Conservation (phyloP, 2,888 invertebrate species). For the Sussaba pulchella region DNA sequence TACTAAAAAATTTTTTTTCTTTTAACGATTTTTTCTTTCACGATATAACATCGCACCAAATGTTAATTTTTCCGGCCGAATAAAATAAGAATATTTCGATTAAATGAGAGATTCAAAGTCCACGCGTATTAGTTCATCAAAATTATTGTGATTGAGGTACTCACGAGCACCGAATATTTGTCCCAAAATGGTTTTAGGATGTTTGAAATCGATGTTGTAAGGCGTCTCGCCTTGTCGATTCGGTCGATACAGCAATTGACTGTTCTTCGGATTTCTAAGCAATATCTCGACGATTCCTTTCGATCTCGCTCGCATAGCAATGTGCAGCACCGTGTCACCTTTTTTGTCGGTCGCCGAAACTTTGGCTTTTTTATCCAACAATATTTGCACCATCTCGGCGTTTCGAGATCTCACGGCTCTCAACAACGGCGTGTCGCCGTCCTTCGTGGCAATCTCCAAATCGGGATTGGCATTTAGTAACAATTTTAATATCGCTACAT, state of each 20-base stretch:
- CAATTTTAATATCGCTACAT: constrained; percentile 92
- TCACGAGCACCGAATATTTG: constrained; percentile 97
- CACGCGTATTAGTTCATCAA: too few relatives aligned
- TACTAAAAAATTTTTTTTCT: too few relatives aligned
- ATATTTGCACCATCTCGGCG: constrained; percentile 94
- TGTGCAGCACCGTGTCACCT: constrained; percentile 98
- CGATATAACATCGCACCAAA: too few relatives aligned
- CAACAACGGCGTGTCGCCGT: constrained; percentile 96
- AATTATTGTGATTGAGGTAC: constrained; percentile 73
- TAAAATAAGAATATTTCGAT: too few relatives aligned
- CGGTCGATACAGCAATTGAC: constrained; percentile 96
- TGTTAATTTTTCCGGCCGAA: too few relatives aligned
- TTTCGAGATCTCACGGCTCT: constrained; percentile 96
- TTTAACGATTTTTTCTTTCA: too few relatives aligned
- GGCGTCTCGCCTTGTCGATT: constrained; percentile 98
- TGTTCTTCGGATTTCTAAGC: constrained; percentile 97
- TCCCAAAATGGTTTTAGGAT: constrained; percentile 97
- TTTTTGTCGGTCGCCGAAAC: constrained; percentile 95
- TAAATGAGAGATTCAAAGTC: too few relatives aligned
- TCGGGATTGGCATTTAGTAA: constrained; percentile 96
- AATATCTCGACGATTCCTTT: constrained; percentile 97
- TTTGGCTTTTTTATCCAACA: constrained; percentile 96
- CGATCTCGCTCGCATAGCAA: constrained; percentile 97
- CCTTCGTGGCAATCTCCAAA: constrained; percentile 96
- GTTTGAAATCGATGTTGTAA: constrained; percentile 97